Percentiles rank a stretch among this genome's conserved stretches.
Evolutionary conservation across 2,888 invertebrate species (phyloP).

Genomic region (Patella pellucida): DNA sequence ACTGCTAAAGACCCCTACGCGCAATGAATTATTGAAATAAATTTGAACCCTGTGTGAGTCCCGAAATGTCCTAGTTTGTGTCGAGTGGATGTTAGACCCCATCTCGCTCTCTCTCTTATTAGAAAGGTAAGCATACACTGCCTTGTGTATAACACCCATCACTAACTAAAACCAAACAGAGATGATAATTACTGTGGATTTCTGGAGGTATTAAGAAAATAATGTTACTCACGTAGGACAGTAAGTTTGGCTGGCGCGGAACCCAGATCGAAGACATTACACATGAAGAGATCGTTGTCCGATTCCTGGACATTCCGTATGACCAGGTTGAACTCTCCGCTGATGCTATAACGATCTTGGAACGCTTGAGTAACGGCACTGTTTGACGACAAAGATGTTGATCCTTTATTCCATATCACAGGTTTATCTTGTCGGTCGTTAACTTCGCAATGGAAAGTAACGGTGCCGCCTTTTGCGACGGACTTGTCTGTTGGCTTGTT

Average conservation of each 20-base stretch:
- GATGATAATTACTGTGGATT: no score
- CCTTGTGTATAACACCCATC: no score
- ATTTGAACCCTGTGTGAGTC: no score
- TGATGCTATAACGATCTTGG: conserved; percentile 35
- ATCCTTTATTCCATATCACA: conserved; percentile 40
- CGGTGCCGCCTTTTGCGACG: conserved; percentile 33
- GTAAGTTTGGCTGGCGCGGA: conserved; percentile 40
- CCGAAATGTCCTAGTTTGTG: no score
- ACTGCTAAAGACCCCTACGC: no score
- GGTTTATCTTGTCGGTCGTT: conserved; percentile 10
- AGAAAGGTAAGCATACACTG: no score
- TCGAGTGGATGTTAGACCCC: no score
- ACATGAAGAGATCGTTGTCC: conserved; percentile 46
- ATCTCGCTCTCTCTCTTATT: no score
- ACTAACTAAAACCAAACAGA: no score
- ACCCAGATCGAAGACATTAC: conserved; percentile 42
- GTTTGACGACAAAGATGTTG: conserved; percentile 37
- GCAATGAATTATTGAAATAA: no score
- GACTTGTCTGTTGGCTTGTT: conserved; percentile 21
- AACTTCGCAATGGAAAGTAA: conserved; percentile 40
- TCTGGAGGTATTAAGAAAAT: background rate
- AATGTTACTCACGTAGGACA: conserved; percentile 43
- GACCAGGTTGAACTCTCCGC: conserved; percentile 40
- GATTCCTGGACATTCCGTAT: conserved; percentile 39
- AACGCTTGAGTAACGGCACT: conserved; percentile 30